phyloP scores from a whole-genome alignment of 2,888 invertebrate genomes.

The Pristionchus entomophagus region DNA sequence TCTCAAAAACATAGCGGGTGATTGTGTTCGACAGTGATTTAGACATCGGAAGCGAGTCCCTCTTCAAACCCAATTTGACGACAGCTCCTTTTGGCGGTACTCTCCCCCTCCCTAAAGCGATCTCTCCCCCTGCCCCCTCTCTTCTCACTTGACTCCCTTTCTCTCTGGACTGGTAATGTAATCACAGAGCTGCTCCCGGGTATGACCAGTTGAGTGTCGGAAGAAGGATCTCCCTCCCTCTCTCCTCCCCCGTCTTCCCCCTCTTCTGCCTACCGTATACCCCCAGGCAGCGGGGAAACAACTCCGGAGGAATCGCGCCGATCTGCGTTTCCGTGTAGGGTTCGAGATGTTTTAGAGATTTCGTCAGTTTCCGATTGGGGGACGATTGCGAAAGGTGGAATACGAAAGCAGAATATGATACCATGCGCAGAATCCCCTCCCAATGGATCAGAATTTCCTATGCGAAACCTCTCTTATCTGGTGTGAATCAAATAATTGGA shows the following conservation, averaged over 20 bases:
- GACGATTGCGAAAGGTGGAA: too few species aligned
- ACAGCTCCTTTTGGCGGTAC: neutral
- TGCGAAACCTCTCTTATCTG: too few species aligned
- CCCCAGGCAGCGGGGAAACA: neutral
- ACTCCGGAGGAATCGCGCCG: neutral
- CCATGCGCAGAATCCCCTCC: too few species aligned
- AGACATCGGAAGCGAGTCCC: constrained; percentile 42
- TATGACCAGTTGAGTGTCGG: constrained; percentile 41
- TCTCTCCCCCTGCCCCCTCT: neutral
- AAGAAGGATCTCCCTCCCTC: neutral
- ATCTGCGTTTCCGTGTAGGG: neutral
- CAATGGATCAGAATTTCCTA: too few species aligned
- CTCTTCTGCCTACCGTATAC: constrained; percentile 27
- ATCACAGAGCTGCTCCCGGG: constrained; percentile 38
- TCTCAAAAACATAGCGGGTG: constrained; percentile 24
- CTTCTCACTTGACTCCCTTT: constrained; percentile 11
- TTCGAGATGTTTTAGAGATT: neutral
- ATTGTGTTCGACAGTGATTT: constrained; percentile 1
- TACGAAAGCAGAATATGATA: too few species aligned
- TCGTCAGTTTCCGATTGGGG: too few species aligned
- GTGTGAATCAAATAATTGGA: constrained; percentile 10
- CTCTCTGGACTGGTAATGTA: constrained; percentile 47
- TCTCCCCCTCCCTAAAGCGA: neutral
- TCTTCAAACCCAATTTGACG: constrained; percentile 69
- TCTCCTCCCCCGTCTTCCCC: neutral